Percentiles rank a stretch among this genome's conserved stretches.
Evolutionary conservation across 2,888 invertebrate genomes (phyloP).

Genomic region (Aphrophora alni): DNA sequence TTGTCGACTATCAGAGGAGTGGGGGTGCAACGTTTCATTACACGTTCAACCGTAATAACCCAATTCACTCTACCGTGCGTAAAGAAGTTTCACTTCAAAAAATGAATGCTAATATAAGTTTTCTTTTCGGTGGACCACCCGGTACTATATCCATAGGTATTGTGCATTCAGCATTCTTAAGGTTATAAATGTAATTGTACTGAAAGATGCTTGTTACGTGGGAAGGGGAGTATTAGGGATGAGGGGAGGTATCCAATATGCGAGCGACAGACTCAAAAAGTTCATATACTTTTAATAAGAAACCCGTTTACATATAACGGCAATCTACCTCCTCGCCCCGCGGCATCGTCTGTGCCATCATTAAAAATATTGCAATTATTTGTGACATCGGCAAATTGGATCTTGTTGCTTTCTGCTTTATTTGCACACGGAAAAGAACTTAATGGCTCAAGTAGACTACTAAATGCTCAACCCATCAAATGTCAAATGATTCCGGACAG

Average conservation of each 20-base stretch:
- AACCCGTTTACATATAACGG: background rate
- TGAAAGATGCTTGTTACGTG: background rate
- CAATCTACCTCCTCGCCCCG: background rate
- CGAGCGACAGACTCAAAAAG: conserved; percentile 5
- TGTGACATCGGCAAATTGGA: conserved; percentile 31
- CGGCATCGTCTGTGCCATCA: background rate
- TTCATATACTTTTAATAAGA: background rate
- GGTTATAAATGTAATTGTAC: background rate
- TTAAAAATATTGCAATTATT: conserved; percentile 33
- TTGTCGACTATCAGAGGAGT: too few relatives aligned
- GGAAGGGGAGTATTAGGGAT: background rate
- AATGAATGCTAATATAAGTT: too few relatives aligned
- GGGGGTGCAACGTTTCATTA: too few relatives aligned
- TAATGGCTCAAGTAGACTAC: background rate
- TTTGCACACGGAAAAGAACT: background rate
- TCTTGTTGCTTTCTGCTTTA: conserved; percentile 7
- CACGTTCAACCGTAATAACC: too few relatives aligned
- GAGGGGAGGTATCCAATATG: background rate
- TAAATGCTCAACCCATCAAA: background rate
- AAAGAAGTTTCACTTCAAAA: too few relatives aligned
- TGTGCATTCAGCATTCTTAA: background rate
- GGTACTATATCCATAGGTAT: too few relatives aligned
- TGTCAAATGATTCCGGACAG: background rate
- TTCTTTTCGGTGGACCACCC: too few relatives aligned
- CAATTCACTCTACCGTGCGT: too few relatives aligned